These are phyloP conservation scores for Hirtodrosophila alboralis DNA, from an alignment of 2,888 invertebrate genomes.

Conservation along the genomic window DNA sequence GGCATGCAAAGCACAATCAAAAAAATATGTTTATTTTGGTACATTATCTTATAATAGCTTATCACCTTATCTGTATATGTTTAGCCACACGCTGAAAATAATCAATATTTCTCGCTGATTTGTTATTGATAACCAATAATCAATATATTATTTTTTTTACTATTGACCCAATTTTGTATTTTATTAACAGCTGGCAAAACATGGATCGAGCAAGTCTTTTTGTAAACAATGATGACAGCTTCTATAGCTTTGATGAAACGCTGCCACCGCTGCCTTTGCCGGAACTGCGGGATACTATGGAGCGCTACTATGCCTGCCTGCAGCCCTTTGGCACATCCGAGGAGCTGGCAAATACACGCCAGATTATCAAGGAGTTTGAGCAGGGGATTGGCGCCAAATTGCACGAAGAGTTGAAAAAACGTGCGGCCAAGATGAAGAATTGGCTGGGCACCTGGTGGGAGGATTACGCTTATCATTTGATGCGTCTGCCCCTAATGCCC, in stretches of 20 bases:
- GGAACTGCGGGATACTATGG: constrained; percentile 85
- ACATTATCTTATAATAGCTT: constrained; percentile 4
- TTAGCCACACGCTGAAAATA: background rate
- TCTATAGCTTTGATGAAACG: constrained; percentile 85
- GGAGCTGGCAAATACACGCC: constrained; percentile 84
- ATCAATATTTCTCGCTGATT: background rate
- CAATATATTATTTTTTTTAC: background rate
- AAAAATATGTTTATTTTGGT: background rate
- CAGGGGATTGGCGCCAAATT: constrained; percentile 85
- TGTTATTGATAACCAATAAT: too few relatives aligned
- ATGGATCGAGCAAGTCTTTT: constrained; percentile 83
- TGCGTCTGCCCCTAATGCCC: constrained; percentile 85
- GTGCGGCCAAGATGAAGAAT: constrained; percentile 84
- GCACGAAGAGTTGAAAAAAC: constrained; percentile 84
- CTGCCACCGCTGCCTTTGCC: constrained; percentile 86
- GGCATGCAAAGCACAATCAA: constrained; percentile 7
- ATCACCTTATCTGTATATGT: constrained; percentile 20
- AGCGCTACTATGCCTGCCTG: constrained; percentile 85
- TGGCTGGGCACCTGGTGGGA: constrained; percentile 87
- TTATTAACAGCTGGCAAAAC: constrained; percentile 6
- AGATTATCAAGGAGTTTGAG: constrained; percentile 85
- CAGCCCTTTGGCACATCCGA: constrained; percentile 84
- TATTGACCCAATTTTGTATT: background rate
- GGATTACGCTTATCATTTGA: constrained; percentile 85
- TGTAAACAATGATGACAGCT: constrained; percentile 80